Evolutionary conservation across 2,113 vertebrate species (phyloP).

Genomic region (Lonchura striata): DNA sequence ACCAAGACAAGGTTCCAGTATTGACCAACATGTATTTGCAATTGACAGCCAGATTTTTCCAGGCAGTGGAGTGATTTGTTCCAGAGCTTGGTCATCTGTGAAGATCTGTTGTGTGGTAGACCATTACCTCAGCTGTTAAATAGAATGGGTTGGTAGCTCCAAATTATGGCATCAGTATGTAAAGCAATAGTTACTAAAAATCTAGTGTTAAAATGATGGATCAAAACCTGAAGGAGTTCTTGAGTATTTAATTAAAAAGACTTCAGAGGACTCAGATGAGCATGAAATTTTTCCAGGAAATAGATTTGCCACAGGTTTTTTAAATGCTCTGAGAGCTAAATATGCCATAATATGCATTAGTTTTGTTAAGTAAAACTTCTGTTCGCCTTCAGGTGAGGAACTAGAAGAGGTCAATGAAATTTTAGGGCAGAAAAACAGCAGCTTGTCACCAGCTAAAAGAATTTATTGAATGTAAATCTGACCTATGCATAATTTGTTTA

Average conservation of each 20-base stretch:
- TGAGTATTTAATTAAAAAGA: neutral
- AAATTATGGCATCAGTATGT: neutral
- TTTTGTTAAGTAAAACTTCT: neutral
- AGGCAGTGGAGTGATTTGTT: neutral
- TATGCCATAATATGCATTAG: neutral
- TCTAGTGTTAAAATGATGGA: neutral
- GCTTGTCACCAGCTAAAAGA: neutral
- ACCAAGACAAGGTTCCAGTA: neutral
- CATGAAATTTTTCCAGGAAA: neutral
- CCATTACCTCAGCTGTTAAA: neutral
- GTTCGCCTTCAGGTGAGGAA: neutral
- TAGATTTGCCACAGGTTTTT: neutral
- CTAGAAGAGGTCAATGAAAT: neutral
- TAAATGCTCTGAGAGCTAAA: neutral
- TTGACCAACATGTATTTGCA: neutral
- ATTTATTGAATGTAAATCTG: neutral
- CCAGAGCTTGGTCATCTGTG: neutral
- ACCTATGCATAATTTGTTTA: neutral
- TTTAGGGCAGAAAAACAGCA: neutral
- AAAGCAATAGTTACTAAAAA: neutral
- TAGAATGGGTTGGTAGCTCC: neutral
- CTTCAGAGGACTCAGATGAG: neutral
- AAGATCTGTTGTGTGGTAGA: neutral
- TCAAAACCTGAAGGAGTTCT: neutral
- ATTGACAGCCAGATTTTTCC: neutral